Evolutionary conservation across 1,140 invertebrate species (phyloP).

Genomic region (Anadara kagoshimensis): DNA sequence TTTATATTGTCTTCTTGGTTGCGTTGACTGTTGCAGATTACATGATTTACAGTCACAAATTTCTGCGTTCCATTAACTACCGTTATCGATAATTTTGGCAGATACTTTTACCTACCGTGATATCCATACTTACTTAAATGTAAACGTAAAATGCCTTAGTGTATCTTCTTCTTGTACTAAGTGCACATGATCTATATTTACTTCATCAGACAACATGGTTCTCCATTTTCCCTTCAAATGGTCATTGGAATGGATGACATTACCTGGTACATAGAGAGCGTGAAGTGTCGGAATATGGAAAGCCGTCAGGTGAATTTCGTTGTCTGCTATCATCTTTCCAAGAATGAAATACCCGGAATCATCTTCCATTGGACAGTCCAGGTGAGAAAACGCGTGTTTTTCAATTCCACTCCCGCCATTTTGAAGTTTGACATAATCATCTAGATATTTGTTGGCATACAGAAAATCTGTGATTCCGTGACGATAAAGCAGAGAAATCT

Average conservation of each 20-base stretch:
- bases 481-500: slow-evolving; percentile 37
- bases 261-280: slow-evolving; percentile 35
- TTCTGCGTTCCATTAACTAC: too few relatives aligned
- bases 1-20: too few relatives aligned
- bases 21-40: too few relatives aligned
- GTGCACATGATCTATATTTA: slow-evolving; percentile 39
- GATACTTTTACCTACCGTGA: too few relatives aligned
- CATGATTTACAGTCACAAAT: too few relatives aligned
- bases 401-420: slow-evolving; percentile 43
- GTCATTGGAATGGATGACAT: slow-evolving; percentile 39
- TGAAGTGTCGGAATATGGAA: slow-evolving; percentile 34
- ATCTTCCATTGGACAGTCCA: slow-evolving; percentile 42
- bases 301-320: slow-evolving; percentile 38
- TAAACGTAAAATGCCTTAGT: too few relatives aligned
- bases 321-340: slow-evolving; percentile 26
- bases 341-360: slow-evolving; percentile 41
- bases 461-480: slow-evolving; percentile 43
- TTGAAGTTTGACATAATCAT: slow-evolving; percentile 34
- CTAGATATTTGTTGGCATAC: slow-evolving; percentile 37
- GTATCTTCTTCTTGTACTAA: slow-evolving; percentile 7
- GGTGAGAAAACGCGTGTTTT: slow-evolving; percentile 39
- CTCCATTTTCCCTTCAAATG: slow-evolving; percentile 38
- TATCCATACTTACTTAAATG: too few relatives aligned
- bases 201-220: slow-evolving; percentile 44
- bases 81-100: too few relatives aligned